Evolutionary conservation across 2,113 vertebrate genomes (phyloP).

Genomic region (Pycnonotus jocosus): DNA sequence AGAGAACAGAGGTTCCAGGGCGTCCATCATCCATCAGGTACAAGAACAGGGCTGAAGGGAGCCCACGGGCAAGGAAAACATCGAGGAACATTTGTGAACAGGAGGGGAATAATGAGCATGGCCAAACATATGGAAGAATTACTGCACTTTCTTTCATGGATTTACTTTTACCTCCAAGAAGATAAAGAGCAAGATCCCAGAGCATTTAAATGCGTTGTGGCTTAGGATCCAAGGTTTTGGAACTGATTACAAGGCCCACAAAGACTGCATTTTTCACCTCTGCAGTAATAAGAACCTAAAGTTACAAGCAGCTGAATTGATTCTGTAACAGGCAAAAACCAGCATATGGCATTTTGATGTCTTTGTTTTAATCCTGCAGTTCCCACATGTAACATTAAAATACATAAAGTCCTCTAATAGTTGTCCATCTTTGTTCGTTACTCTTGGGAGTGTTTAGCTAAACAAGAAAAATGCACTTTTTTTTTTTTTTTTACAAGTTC

Average conservation of each 20-base stretch:
- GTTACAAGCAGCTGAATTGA: neutral
- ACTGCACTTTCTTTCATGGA: neutral
- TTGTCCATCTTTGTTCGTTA: neutral
- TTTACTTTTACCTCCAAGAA: conserved; percentile 32
- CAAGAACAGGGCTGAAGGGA: neutral
- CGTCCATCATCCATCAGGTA: neutral
- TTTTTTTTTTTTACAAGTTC: neutral
- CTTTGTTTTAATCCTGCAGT: conserved; percentile 3
- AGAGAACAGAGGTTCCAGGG: neutral
- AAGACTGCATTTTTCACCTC: conserved; percentile 51
- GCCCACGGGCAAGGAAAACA: conserved; percentile 10
- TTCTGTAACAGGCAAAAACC: neutral
- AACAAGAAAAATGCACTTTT: neutral
- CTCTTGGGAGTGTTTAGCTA: neutral
- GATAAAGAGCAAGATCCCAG: neutral
- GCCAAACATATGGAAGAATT: conserved; percentile 1
- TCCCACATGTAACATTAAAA: neutral
- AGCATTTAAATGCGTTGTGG: neutral
- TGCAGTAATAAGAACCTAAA: conserved; percentile 28
- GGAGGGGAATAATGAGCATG: neutral
- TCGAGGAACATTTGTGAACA: conserved; percentile 23
- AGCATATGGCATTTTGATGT: neutral
- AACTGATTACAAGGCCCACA: conserved; percentile 5
- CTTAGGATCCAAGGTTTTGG: conserved; percentile 7
- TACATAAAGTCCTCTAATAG: neutral